A percentile compares a stretch with the other conserved stretches of the same genome.
Evolutionary conservation across 2,888 invertebrate genomes (phyloP).

Genomic region (Esperia sulphurella): DNA sequence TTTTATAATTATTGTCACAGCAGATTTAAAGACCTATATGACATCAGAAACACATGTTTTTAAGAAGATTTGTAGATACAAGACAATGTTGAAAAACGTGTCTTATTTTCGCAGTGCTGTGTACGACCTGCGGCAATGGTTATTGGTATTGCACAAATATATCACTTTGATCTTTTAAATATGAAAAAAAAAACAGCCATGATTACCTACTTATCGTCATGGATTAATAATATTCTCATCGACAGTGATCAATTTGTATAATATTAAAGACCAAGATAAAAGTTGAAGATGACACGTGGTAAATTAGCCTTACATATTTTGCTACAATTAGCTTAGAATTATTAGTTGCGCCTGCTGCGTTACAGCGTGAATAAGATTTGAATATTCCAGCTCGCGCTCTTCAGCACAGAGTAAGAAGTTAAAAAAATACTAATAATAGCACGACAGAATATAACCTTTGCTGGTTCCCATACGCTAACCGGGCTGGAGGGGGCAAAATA

Average conservation of each 20-base stretch:
- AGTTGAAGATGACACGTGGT: neutral
- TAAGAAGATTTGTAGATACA: neutral
- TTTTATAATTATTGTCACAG: conserved; percentile 45
- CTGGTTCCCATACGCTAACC: too few species aligned
- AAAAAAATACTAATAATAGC: too few species aligned
- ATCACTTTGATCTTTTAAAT: neutral
- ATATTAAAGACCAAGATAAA: neutral
- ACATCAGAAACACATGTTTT: too few species aligned
- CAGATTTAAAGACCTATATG: conserved; percentile 33
- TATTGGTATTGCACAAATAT: neutral
- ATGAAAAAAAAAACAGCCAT: too few species aligned
- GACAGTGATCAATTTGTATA: neutral
- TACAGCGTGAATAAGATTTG: too few species aligned
- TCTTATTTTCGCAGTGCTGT: neutral
- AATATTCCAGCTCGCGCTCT: too few species aligned
- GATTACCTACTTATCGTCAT: neutral
- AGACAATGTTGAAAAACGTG: neutral
- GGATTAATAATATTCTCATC: neutral
- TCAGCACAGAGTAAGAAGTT: too few species aligned
- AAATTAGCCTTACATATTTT: neutral
- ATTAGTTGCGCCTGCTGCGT: too few species aligned
- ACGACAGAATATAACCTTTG: too few species aligned
- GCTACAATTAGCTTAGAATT: neutral
- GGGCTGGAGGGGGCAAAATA: too few species aligned
- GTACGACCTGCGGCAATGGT: too few species aligned